Evolutionary conservation across 2,113 vertebrate genomes (phyloP).

Genomic region (Cyprinodon variegatus): DNA sequence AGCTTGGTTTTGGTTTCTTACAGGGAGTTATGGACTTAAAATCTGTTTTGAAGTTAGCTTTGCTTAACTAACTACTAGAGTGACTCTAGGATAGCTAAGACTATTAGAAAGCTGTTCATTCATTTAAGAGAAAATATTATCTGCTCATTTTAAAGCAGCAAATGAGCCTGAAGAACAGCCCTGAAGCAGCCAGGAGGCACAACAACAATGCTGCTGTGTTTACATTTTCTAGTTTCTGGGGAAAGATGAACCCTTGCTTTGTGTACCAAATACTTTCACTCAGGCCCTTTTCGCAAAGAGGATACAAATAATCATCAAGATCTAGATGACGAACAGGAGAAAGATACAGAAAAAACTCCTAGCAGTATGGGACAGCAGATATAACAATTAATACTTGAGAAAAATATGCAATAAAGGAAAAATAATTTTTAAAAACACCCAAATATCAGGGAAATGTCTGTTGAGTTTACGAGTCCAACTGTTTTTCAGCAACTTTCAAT

Average conservation of each 20-base stretch:
- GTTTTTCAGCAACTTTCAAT: no score
- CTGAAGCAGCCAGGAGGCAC: background rate
- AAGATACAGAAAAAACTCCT: background rate
- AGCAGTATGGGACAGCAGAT: background rate
- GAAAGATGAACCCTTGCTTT: background rate
- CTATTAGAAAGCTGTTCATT: background rate
- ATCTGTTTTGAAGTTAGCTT: background rate
- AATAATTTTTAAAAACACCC: background rate
- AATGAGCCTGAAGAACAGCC: background rate
- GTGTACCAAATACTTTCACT: no score
- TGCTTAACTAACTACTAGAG: background rate
- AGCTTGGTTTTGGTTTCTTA: background rate
- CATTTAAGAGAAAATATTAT: background rate
- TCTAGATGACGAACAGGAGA: background rate
- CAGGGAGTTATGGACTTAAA: no score
- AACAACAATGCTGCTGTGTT: background rate
- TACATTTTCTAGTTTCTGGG: background rate
- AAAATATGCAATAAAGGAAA: background rate
- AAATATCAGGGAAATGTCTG: no score
- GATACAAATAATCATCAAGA: background rate
- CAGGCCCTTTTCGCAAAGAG: background rate
- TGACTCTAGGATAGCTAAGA: background rate
- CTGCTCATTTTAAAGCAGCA: background rate
- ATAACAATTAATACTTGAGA: background rate
- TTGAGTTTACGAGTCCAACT: no score